A percentile compares a stretch with the other conserved stretches of the same genome.
Evolutionary conservation across 1,140 invertebrate species (phyloP).

Genomic region (Tyrophagus putrescentiae): DNA sequence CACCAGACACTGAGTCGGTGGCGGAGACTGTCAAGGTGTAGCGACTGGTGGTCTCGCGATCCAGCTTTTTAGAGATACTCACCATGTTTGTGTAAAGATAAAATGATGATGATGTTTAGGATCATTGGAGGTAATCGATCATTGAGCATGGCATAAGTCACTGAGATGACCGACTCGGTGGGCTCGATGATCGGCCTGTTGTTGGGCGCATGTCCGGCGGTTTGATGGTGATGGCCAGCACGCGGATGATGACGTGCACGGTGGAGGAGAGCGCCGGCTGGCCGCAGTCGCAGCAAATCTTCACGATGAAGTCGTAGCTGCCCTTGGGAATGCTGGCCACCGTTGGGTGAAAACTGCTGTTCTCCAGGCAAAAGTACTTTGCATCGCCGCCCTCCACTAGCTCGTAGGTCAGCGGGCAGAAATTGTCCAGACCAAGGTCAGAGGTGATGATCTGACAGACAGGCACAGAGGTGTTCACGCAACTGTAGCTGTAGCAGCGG

Average conservation of each 20-base stretch:
- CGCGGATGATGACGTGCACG: conserved; percentile 40
- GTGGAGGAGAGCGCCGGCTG: conserved; percentile 44
- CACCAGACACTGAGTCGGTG: conserved; percentile 64
- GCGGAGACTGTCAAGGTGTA: conserved; percentile 69
- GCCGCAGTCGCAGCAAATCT: conserved; percentile 47
- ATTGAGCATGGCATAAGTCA: no score
- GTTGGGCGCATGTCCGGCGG: conserved; percentile 47
- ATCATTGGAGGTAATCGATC: no score
- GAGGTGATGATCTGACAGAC: conserved; percentile 57
- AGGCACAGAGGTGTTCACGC: background rate
- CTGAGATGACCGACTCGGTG: conserved; percentile 46
- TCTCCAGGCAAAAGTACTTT: conserved; percentile 60
- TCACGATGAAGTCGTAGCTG: conserved; percentile 39
- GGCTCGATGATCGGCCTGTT: conserved; percentile 48
- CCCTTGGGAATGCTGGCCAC: conserved; percentile 6
- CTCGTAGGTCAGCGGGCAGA: conserved; percentile 35
- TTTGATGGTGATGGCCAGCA: conserved; percentile 28
- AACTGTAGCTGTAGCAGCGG: conserved; percentile 46
- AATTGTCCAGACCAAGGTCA: conserved; percentile 62
- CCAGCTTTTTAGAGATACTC: conserved; percentile 64
- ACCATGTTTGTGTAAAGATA: conserved; percentile 51
- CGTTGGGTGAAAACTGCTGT: conserved; percentile 42
- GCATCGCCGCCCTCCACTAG: conserved; percentile 40
- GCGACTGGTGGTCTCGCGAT: conserved; percentile 61
- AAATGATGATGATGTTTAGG: background rate